Percentiles rank a stretch among this genome's conserved stretches.
phyloP scores from a whole-genome alignment of 2,113 vertebrate genomes.

The Bucco capensis region DNA sequence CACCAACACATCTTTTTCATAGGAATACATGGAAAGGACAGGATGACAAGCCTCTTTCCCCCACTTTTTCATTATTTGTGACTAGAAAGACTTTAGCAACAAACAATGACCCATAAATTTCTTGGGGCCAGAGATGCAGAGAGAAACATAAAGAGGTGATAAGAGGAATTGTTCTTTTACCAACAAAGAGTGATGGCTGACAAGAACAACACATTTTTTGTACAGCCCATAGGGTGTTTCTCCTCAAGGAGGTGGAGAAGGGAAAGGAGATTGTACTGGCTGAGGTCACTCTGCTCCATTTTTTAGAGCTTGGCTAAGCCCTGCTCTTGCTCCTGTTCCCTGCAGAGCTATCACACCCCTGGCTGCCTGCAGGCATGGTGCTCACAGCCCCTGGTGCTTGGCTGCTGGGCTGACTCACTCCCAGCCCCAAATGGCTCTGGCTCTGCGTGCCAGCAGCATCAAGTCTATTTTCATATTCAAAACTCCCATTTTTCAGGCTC shows the following conservation, averaged over 20 bases:
- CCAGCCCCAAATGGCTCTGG: background rate
- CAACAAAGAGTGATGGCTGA: background rate
- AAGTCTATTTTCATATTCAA: constrained; percentile 10
- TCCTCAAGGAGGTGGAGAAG: background rate
- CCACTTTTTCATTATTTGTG: background rate
- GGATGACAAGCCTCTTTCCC: background rate
- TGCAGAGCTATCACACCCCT: background rate
- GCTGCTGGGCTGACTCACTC: background rate
- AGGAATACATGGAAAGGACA: background rate
- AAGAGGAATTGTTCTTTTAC: background rate
- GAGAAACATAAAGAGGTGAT: background rate
- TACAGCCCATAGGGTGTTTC: background rate
- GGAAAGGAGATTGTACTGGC: background rate
- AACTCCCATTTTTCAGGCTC: constrained; percentile 25
- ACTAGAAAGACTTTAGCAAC: background rate
- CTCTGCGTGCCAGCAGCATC: background rate
- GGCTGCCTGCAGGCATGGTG: background rate
- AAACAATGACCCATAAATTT: background rate
- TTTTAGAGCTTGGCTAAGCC: background rate
- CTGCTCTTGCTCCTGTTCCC: background rate
- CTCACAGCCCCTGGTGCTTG: background rate
- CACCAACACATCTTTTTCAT: background rate
- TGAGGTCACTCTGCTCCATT: constrained; percentile 19
- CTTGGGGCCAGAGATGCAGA: background rate
- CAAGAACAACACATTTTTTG: background rate